phyloP scores from a whole-genome alignment of 2,888 invertebrate species.

The Cataglyphis albicans region DNA sequence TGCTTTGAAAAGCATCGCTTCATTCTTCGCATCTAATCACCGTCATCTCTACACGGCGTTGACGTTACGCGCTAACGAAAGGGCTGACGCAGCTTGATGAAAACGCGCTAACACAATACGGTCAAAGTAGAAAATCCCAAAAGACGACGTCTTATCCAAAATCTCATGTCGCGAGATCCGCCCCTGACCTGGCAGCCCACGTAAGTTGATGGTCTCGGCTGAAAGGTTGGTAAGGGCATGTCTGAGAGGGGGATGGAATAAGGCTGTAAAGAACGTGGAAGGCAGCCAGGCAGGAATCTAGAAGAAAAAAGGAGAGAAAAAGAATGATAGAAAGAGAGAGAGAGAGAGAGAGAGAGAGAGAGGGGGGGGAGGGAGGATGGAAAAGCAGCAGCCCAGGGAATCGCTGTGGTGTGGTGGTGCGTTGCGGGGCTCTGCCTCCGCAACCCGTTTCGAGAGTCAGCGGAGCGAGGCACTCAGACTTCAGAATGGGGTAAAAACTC shows the following conservation, averaged over 20 bases:
- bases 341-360: not conserved
- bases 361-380: constrained; percentile 36
- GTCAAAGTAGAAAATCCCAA: constrained; percentile 47
- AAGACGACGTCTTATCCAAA: constrained; percentile 71
- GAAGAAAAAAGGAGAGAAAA: not conserved
- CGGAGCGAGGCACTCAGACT: constrained; percentile 84
- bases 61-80: constrained; percentile 29
- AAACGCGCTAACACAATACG: constrained; percentile 10
- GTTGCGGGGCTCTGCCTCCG: constrained; percentile 76
- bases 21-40: not conserved
- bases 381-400: constrained; percentile 51
- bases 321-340: constrained; percentile 29
- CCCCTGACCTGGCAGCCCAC: constrained; percentile 67
- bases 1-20: not conserved
- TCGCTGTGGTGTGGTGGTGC: constrained; percentile 66
- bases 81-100: constrained; percentile 5
- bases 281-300: constrained; percentile 40
- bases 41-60: constrained; percentile 11
- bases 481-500: constrained; percentile 84
- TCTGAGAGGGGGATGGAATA: constrained; percentile 55
- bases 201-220: constrained; percentile 75
- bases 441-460: constrained; percentile 84
- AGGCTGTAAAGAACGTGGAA: constrained; percentile 60
- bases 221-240: constrained; percentile 71
- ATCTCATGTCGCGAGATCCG: constrained; percentile 73